phyloP scores from a whole-genome alignment of 2,888 invertebrate genomes.

The Thecocarcelia acutangulata region DNA sequence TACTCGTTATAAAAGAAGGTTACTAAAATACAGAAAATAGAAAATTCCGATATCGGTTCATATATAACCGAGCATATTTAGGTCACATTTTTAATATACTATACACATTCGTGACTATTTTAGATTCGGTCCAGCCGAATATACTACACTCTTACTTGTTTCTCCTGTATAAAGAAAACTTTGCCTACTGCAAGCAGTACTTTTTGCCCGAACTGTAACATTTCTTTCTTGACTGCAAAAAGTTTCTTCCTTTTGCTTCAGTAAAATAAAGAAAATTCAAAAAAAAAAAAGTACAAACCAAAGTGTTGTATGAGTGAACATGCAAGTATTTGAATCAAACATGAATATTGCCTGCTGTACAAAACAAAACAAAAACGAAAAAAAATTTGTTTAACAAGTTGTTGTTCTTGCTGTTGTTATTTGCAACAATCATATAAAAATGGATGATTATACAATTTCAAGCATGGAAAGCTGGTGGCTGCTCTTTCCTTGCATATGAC shows the following conservation, averaged over 20 bases:
- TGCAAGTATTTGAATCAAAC: slow-evolving; percentile 50
- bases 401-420: slow-evolving; percentile 38
- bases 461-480: slow-evolving; percentile 42
- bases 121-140: too few relatives aligned
- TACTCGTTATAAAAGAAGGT: too few relatives aligned
- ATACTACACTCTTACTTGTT: too few relatives aligned
- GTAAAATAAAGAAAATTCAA: not conserved
- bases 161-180: too few relatives aligned
- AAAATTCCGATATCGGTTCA: too few relatives aligned
- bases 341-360: slow-evolving; percentile 52
- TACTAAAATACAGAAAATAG: too few relatives aligned
- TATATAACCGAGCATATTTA: too few relatives aligned
- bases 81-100: too few relatives aligned
- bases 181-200: too few relatives aligned
- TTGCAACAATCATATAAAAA: slow-evolving; percentile 43
- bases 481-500: slow-evolving; percentile 53
- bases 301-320: slow-evolving; percentile 49
- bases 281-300: slow-evolving; percentile 15
- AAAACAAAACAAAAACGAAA: slow-evolving; percentile 6
- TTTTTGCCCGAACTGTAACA: not conserved
- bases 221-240: not conserved
- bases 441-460: slow-evolving; percentile 50
- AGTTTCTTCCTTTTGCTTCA: not conserved
- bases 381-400: slow-evolving; percentile 57
- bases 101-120: too few relatives aligned